Base-by-base conservation (phyloP, 2,797 vertebrate species). In the Scleropages formosus region DNA sequence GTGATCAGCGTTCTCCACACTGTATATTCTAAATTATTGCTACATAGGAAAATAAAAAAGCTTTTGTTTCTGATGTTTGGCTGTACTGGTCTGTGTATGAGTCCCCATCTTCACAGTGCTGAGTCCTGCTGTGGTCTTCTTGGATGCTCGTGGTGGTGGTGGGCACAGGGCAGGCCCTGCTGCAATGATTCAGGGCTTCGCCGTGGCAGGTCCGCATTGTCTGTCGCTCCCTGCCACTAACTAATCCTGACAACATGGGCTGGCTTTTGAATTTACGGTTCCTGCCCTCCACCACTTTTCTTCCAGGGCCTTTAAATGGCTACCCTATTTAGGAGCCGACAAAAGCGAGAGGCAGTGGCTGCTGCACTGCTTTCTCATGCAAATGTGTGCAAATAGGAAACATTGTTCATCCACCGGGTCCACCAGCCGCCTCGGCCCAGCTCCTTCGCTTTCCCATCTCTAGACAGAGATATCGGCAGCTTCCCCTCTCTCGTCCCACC, bases 381-480 rank as follows among this genome's bases (percentile, higher is more conserved):
- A 89, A 89, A 92, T 88, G 76, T 85, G 84, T 82, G 83, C 85
- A 86, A 90, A 90, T 83, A 88, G 80, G 84, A 84, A 83, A 80
- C 81, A 78, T 74, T 87, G 82, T 86, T 72, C 51, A 7, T 13
- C n/a, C n/a, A n/a, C n/a, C n/a, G n/a, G 47, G 51, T n/a, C n/a
- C n/a, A n/a, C 31, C 6, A 31, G 31, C 8, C 2, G 8, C 3
- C 53, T 18, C 12, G 53, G 53, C 53, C 53, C 53, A 56, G 53
- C 18, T 12, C 67, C 81, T 6, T 82, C 76, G 70, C 80, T 85
- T 85, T 85, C 78, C 80, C 72, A 69, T 75, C 82, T 80, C 80
- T 80, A 72, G 49, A 49, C 11, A 12, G 39, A 44, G 12, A 20
- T 44, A 22, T 56, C 3, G 3, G 2, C 11, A 2, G n/a, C 2